Evolutionary conservation across 2,113 vertebrate genomes (phyloP).

Genomic region (Xiphorhynchus elegans): DNA sequence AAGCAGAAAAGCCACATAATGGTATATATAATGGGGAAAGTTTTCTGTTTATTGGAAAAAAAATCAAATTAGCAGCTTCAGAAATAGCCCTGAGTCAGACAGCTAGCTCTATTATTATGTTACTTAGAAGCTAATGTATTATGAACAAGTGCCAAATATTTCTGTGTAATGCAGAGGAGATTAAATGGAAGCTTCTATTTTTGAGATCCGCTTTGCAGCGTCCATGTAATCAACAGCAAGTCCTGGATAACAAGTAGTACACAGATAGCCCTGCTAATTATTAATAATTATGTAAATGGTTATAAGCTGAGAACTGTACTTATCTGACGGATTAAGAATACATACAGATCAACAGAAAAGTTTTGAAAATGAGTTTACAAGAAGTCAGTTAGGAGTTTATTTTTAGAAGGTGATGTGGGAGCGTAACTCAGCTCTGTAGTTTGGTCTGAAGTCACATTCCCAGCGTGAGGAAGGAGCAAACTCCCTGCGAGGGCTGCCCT

Average conservation of each 20-base stretch:
- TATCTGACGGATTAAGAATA: background rate
- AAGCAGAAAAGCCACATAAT: slow-evolving; percentile 37
- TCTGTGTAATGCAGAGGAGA: slow-evolving; percentile 50
- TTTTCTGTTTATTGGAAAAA: slow-evolving; percentile 58
- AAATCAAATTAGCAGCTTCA: slow-evolving; percentile 62
- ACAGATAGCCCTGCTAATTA: slow-evolving; percentile 58
- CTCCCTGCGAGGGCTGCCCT: background rate
- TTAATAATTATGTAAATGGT: slow-evolving; percentile 26
- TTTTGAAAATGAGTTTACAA: background rate
- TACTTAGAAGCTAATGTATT: slow-evolving; percentile 69
- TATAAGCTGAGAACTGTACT: background rate
- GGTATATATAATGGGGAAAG: slow-evolving; percentile 30
- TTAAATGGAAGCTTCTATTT: slow-evolving; percentile 69
- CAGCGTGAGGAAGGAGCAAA: background rate
- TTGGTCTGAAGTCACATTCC: background rate
- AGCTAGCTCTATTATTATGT: slow-evolving; percentile 64
- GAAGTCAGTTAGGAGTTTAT: background rate
- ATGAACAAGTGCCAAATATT: slow-evolving; percentile 69
- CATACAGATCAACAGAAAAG: background rate
- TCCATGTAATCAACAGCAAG: slow-evolving; percentile 52
- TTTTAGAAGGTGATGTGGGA: background rate
- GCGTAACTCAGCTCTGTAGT: background rate
- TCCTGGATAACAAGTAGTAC: slow-evolving; percentile 50
- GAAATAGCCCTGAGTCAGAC: slow-evolving; percentile 61
- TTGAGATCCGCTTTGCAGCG: background rate